Base-by-base conservation (phyloP, 2,888 invertebrate species). In the Sesia bembeciformis region DNA sequence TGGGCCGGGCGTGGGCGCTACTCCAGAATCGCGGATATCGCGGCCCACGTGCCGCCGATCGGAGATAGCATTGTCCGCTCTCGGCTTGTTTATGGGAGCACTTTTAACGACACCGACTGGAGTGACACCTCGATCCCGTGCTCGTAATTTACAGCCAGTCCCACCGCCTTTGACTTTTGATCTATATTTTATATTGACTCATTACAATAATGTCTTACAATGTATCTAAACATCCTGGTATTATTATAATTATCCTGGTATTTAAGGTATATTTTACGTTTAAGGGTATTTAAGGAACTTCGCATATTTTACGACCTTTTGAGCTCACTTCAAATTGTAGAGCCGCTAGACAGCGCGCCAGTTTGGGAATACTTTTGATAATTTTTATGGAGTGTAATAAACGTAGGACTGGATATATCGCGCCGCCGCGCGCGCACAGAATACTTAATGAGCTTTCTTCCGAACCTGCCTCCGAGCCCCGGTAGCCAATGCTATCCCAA, bases 21-120 rank as follows among this genome's bases (percentile, higher is more conserved):
- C 85, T 83, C 84, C 83, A 84, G 81, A 81, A 79, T 73, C 70
- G 70, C 76, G 40, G 78, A 84, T 83, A 79, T 73, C 70, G 70
- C 76, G 39, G 78, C 85, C 84, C 84, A 82, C 84, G 80, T 81
- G 82, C 79, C 75, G 58, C 61, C 64, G 86, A 83, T 86, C 72
- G 72, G 72, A 81, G 84, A 85, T 85, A 81, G 77, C 69, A 81
- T 84, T 83, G 81, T 82, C 76, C 72, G 78, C 79, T 75, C 62
- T 66, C 67, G 77, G 78, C 82, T 79, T 76, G 78, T 84, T 84
- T 84, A 84, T 80, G 75, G 72, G 73, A 74, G 75, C 77, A 76
- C 72, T 76, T 66, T 64, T 61, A 64, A 64, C 71, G 79, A 77
- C 81, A 79, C 70, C 71, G 64, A 61, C 67, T 66, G 67, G 74